Base-by-base conservation (phyloP, 2,797 vertebrate species). In the Anniella stebbinsi region DNA sequence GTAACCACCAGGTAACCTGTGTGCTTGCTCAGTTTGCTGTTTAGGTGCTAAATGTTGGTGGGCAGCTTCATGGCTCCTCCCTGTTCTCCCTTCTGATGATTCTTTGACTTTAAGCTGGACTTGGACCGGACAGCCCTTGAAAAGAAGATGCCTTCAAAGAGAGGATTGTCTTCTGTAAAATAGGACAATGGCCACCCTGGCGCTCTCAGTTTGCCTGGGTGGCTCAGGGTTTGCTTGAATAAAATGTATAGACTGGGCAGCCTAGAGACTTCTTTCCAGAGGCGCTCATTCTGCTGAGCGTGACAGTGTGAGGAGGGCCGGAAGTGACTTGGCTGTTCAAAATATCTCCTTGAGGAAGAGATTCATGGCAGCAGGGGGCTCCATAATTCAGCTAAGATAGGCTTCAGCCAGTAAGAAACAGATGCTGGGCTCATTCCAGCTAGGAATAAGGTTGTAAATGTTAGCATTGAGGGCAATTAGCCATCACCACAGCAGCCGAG, bases 401-500 rank as follows among this genome's bases (percentile, higher is more conserved):
- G 63, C 77, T 66, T 87, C 73, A 87, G 87, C 87, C 54, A 45
- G 86, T 80, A 82, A 73, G 78, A 88, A 82, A 88, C 78, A 81
- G 78, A 81, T 73, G 87, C 78, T 70, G 78, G 78, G 60, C 51
- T 88, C 78, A 81, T 72, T 88, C 78, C 17, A n/a, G 78, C 69
- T 80, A 87, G 86, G 69, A 87, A 78, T 87, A 87, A 87, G 86
- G 73, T 70, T 87, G 87, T 67, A 87, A 87, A 87, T 80, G 76
- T 69, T 54, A 87, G 67, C 67, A 87, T 13, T 78, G 87, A 80
- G 87, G 45, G 45, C 63, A 87, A 87, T 87, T 87, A 87, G 54
- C 77, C 77, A 80, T 69, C 66, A 80, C 80, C 66, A 80, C 80
- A 60, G 80, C 57, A 81, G 21, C 54, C 80, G n/a, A 66, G 66